Evolutionary conservation across 2,797 vertebrate genomes (phyloP), one percentile per base, ranked within the genome.

Genomic region (Anableps anableps): DNA sequence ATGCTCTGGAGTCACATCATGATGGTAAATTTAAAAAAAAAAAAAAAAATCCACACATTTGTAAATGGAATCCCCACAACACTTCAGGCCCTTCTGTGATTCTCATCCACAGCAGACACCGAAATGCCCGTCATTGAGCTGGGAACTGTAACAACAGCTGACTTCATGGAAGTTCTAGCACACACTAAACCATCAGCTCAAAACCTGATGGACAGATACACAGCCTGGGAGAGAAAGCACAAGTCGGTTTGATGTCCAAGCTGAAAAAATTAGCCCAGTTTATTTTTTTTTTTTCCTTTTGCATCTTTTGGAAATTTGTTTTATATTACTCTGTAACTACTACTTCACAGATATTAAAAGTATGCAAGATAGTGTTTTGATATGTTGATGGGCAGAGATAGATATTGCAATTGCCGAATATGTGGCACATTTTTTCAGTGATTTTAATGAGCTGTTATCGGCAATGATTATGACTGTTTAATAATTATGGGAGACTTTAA

Each of bases 121-220:
- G 81, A 88, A 62, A 88, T 97, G 79, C 90, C 95, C 0, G 13
- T 78, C 75, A 95, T 98, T 88, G 91, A 83, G 4, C 88, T 99
- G 94, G 98, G 98, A 80, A 97, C 92, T 0, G 96, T 99, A 84
- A 97, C 96, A 11, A 98, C 97, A 0, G 92, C 89, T 0, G 97
- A 99, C 89, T 97, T 99, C 88, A 89, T 97, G 89, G 96, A 99
- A 29, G 98, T 97, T 53, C 94, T 97, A 0, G 48, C 95, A 34
- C 97, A 99, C 90, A 98, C 97, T 83, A 99, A 99, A 88, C 98
- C 96, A 0, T 99, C 98, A 0, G 97, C 95, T 26, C 96, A 96
- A 88, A 97, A 93, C 74, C 90, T 99, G 72, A 96, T 94, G 48
- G 93, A 96, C 77, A 97, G 93, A 92, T 98, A 98, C 82, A 83